Base-by-base conservation (phyloP, 2,888 invertebrate species). In the Lasioglossum marginatum region DNA sequence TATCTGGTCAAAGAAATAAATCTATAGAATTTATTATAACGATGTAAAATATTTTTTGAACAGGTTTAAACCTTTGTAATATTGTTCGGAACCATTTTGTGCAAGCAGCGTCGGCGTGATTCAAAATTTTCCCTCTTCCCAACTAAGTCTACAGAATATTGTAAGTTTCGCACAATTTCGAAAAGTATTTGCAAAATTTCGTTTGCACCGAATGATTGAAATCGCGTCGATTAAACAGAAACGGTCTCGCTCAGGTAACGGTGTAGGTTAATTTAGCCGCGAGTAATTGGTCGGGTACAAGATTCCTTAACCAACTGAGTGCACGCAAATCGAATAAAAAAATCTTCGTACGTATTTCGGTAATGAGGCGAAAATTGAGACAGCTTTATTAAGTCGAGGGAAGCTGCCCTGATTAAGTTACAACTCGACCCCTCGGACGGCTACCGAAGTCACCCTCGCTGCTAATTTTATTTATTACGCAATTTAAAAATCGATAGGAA, bases 391-490 rank as follows among this genome's bases (percentile, higher is more conserved):
- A 94, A 94, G 92, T 92, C 92, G 92, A 91, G 94, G 92, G 93
- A 92, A 93, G 93, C 93, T 93, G 91, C 93, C 90, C 93, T 93
- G 94, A 94, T 94, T 93, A 92, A 93, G 94, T 94, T 94, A 94
- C 91, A 88, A 90, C 91, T 86, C 91, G 86, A 88, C 89, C 90
- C 90, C 83, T 87, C 82, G 72, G 82, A 70, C 86, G 84, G 87
- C 87, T 89, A 86, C 89, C 89, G 81, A 87, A 93, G 90, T 92
- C 93, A 94, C 93, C 94, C 94, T 93, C 91, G 81, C 80, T 85
- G 87, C 93, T 94, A 94, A 95, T 95, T 94, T 94, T 94, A 94
- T 94, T 95, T 94, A 94, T 94, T 94, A 94, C 93, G 92, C 92
- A 94, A 95, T 95, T 95, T 94, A 93, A 95, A 95, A 95, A 94